A percentile compares a stretch with the other conserved stretches of the same genome.
Evolutionary conservation across 2,888 invertebrate genomes (phyloP).

Genomic region (Limenitis arthemis): DNA sequence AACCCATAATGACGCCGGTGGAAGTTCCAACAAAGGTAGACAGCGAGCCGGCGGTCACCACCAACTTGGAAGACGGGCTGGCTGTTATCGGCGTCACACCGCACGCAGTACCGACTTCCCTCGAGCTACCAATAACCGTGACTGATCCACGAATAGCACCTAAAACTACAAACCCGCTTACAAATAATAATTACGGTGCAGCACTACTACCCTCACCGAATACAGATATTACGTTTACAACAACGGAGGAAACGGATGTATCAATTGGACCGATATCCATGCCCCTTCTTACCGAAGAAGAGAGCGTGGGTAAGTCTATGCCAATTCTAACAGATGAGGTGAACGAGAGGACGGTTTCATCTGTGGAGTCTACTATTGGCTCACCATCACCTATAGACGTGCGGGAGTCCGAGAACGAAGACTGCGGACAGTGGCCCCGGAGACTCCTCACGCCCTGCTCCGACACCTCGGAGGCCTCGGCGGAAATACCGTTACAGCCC

Average conservation of each 20-base stretch:
- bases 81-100: slow-evolving; percentile 73
- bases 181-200: slow-evolving; percentile 39
- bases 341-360: slow-evolving; percentile 40
- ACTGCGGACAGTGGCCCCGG: slow-evolving; percentile 43
- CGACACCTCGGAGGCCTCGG: slow-evolving; percentile 52
- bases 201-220: slow-evolving; percentile 43
- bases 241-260: slow-evolving; percentile 45
- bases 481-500: slow-evolving; percentile 59
- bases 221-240: slow-evolving; percentile 49
- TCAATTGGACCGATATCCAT: slow-evolving; percentile 65
- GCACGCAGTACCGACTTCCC: slow-evolving; percentile 75
- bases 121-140: slow-evolving; percentile 83
- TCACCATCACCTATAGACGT: slow-evolving; percentile 44
- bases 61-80: slow-evolving; percentile 67
- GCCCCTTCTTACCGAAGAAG: slow-evolving; percentile 73
- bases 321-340: slow-evolving; percentile 58
- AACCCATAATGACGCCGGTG: slow-evolving; percentile 87
- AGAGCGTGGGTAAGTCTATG: slow-evolving; percentile 46
- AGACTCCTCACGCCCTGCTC: slow-evolving; percentile 51
- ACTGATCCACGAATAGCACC: slow-evolving; percentile 82
- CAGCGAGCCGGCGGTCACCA: slow-evolving; percentile 41
- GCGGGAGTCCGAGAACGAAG: slow-evolving; percentile 43
- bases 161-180: slow-evolving; percentile 54
- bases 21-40: slow-evolving; percentile 76
- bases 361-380: slow-evolving; percentile 41